Conservation (phyloP, 2,888 invertebrate genomes). For the Conus canariensis region DNA sequence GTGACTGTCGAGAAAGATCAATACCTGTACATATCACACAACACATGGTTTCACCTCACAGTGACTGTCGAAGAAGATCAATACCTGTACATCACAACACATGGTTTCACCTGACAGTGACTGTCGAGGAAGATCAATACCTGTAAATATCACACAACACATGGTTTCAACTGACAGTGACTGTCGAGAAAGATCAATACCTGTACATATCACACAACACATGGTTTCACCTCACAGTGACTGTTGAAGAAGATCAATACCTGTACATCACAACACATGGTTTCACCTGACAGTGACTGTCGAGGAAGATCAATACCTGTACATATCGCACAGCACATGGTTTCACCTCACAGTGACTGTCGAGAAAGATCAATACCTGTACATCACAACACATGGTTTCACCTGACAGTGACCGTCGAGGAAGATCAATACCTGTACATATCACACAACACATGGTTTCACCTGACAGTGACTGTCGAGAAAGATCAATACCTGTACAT, state of each 20-base stretch:
- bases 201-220: background rate
- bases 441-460: no score
- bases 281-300: background rate
- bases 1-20: constrained; percentile 97
- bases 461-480: no score
- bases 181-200: background rate
- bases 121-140: constrained; percentile 95
- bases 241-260: constrained; percentile 95
- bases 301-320: background rate
- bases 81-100: background rate
- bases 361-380: background rate
- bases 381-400: background rate
- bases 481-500: no score
- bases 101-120: constrained; percentile 90
- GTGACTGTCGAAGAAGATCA: background rate
- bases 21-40: constrained; percentile 81
- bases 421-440: no score
- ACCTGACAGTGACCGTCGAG: no score
- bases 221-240: constrained; percentile 90
- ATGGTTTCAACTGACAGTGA: background rate
- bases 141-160: constrained; percentile 77
- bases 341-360: background rate
- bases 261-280: constrained; percentile 77
- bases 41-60: background rate
- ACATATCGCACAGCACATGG: background rate